Conservation (phyloP, 1,140 invertebrate genomes). For the Copidosoma floridanum region DNA sequence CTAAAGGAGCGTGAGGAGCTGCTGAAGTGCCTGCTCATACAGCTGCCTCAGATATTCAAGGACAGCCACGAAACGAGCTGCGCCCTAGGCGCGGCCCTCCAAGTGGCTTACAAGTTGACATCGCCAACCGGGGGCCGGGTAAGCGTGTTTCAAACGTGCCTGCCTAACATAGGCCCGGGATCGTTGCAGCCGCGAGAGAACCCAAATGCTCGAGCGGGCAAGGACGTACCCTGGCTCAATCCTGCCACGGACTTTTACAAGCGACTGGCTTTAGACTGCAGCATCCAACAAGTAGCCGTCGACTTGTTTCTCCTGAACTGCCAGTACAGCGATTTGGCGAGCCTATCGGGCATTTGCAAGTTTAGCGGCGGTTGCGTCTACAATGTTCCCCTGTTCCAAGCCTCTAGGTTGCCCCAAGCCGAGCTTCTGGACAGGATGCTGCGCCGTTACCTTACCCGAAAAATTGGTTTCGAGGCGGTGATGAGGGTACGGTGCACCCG, state of each 20-base stretch:
- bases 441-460: conserved; percentile 88
- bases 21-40: conserved; percentile 75
- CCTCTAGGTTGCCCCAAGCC: conserved; percentile 67
- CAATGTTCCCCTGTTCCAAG: conserved; percentile 89
- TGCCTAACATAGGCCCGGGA: conserved; percentile 91
- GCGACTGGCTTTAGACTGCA: conserved; percentile 92
- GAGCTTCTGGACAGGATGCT: conserved; percentile 78
- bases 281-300: conserved; percentile 92
- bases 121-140: conserved; percentile 90
- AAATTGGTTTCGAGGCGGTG: conserved; percentile 98
- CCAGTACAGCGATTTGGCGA: conserved; percentile 92
- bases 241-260: conserved; percentile 99
- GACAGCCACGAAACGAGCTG: conserved; percentile 74
- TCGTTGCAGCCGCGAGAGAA: conserved; percentile 81
- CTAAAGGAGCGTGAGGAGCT: conserved; percentile 80
- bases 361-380: conserved; percentile 94
- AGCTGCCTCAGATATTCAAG: conserved; percentile 78
- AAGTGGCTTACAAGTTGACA: conserved; percentile 90
- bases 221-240: conserved; percentile 81
- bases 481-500: conserved; percentile 95
- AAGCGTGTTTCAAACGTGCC: conserved; percentile 88
- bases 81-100: conserved; percentile 88
- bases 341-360: conserved; percentile 88
- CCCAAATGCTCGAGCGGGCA: conserved; percentile 76
- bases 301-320: conserved; percentile 93